Evolutionary conservation across 2,113 vertebrate genomes (phyloP).

Genomic region (Nanorana parkeri): DNA sequence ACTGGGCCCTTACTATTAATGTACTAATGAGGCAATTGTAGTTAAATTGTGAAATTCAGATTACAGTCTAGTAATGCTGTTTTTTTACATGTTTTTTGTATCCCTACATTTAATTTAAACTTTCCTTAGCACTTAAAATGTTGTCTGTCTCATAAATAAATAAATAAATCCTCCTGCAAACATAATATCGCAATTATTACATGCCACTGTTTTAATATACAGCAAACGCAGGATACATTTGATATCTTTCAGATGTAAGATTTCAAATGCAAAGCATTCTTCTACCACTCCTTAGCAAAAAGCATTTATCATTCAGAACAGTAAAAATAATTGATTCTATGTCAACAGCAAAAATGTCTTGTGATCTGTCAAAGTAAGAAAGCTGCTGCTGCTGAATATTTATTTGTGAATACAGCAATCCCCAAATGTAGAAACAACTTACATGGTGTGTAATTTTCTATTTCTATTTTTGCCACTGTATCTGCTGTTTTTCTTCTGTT

Average conservation of each 20-base stretch:
- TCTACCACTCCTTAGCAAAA: background rate
- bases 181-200: no score
- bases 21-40: no score
- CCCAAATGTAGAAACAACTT: background rate
- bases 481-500: background rate
- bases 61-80: no score
- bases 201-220: background rate
- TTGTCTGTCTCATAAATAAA: no score
- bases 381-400: background rate
- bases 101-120: no score
- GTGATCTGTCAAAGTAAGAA: background rate
- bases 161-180: no score
- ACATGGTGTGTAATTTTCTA: background rate
- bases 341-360: background rate
- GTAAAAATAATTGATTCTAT: background rate
- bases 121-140: no score
- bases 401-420: background rate
- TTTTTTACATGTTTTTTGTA: no score
- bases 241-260: background rate
- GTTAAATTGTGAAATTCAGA: no score
- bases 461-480: background rate
- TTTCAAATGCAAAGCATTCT: background rate
- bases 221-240: background rate
- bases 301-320: background rate
- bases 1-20: no score